Base-by-base conservation (phyloP, 2,113 vertebrate species). In the Perccottus glenii region DNA sequence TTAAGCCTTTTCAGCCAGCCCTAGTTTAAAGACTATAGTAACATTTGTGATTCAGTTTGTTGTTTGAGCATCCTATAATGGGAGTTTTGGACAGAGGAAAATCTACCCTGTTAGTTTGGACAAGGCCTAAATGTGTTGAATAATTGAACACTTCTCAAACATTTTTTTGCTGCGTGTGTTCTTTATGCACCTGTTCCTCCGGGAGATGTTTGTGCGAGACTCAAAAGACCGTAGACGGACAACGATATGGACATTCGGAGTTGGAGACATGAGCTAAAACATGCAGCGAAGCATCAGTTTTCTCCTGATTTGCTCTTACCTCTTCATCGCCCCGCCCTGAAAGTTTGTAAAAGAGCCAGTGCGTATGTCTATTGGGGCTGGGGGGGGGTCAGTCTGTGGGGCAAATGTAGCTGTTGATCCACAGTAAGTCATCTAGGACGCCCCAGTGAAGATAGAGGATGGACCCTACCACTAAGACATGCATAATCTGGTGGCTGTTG, bases 401-500 rank as follows among this genome's bases (percentile, higher is more conserved):
- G 84, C 96, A 97, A 87, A 91, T 78, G 38, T 95, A 90, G 76
- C 53, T 94, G 88, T 93, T 92, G 43, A 95, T 93, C 95, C 95
- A 96, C 59, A 94, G 91, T 83, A 97, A 92, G 86, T 97, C 96
- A 16, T 95, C 94, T 85, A 95, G 91, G 9, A 97, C 96, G 0
- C 96, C 96, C 82, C 94, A 96, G 73, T 97, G 96, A 81, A 97
- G 90, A 81, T 96, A 94, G 1, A 96, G 90, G 78, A 97, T 96
- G 87, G 95, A 96, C 61, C 92, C 93, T 67, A 97, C 95, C 80
- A 96, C 95, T 83, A 97, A 91, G 33, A 97, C 94, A 48, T 97
- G 96, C 95, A 96, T 97, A 85, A 97, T 96, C 89, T 97, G 96
- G 90, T 97, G 96, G 64, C 95, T 96, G 89, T 96, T 97, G 85